phyloP scores from a whole-genome alignment of 2,797 vertebrate genomes.

The Ptychobarbus kaznakovi region DNA sequence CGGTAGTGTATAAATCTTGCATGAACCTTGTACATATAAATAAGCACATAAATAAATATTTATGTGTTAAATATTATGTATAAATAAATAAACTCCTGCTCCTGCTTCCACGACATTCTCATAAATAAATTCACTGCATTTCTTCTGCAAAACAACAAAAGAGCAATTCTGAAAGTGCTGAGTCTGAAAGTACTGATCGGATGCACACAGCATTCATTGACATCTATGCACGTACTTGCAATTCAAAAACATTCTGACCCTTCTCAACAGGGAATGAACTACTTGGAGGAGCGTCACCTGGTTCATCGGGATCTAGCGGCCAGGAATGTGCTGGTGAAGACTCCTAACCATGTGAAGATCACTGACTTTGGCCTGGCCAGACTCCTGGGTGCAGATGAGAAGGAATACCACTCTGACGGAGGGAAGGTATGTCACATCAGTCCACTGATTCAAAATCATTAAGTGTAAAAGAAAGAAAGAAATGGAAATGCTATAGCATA shows the following conservation, averaged over 20 bases:
- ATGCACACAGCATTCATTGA: conserved; percentile 2
- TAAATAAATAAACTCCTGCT: conserved; percentile 28
- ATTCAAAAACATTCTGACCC: background rate
- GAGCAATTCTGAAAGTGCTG: conserved; percentile 15
- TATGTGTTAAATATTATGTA: background rate
- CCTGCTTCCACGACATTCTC: conserved; percentile 1
- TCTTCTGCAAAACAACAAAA: background rate
- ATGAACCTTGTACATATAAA: background rate
- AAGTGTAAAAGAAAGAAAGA: background rate
- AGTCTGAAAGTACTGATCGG: conserved; percentile 2
- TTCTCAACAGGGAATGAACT: conserved; percentile 88
- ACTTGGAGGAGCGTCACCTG: conserved; percentile 90
- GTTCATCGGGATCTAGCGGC: conserved; percentile 95
- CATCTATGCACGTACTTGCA: background rate
- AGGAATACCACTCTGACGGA: conserved; percentile 90
- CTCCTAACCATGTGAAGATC: conserved; percentile 92
- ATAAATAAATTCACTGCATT: conserved; percentile 29
- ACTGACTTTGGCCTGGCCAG: conserved; percentile 94
- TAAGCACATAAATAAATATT: conserved; percentile 20
- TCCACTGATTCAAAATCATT: background rate
- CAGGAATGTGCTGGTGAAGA: conserved; percentile 92
- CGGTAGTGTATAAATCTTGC: background rate
- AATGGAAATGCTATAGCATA: background rate
- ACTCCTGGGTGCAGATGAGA: conserved; percentile 87
- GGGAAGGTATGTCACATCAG: conserved; percentile 81